phyloP scores from a whole-genome alignment of 2,888 invertebrate genomes.

The Deilephila porcellus region DNA sequence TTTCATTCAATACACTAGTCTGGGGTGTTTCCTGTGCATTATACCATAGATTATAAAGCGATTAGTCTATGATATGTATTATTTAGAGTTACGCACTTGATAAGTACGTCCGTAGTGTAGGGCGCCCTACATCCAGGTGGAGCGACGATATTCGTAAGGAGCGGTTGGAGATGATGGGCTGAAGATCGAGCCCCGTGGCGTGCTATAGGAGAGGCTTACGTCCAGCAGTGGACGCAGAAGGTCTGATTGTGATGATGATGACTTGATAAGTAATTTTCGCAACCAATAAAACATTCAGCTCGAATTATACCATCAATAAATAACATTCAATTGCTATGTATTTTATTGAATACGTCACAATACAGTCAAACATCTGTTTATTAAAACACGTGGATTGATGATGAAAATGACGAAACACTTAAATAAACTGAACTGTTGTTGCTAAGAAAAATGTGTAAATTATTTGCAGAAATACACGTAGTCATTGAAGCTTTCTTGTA shows the following conservation, averaged over 20 bases:
- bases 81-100: not conserved
- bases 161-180: too few species aligned
- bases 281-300: not conserved
- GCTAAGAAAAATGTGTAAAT: not conserved
- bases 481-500: not conserved
- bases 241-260: too few species aligned
- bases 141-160: too few species aligned
- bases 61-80: not conserved
- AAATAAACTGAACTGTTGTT: not conserved
- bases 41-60: not conserved
- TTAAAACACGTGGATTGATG: not conserved
- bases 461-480: not conserved
- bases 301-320: not conserved
- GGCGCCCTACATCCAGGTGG: too few species aligned
- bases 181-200: too few species aligned
- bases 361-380: slow-evolving; percentile 11
- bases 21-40: not conserved
- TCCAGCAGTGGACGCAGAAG: too few species aligned
- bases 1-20: not conserved
- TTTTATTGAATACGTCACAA: not conserved
- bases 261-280: not conserved
- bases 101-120: not conserved
- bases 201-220: too few species aligned
- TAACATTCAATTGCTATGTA: not conserved
- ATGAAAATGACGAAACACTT: not conserved